A percentile compares a stretch with the other conserved stretches of the same genome.
Evolutionary conservation across 2,797 vertebrate genomes (phyloP).

Genomic region (Rhadinocentrus ornatus): DNA sequence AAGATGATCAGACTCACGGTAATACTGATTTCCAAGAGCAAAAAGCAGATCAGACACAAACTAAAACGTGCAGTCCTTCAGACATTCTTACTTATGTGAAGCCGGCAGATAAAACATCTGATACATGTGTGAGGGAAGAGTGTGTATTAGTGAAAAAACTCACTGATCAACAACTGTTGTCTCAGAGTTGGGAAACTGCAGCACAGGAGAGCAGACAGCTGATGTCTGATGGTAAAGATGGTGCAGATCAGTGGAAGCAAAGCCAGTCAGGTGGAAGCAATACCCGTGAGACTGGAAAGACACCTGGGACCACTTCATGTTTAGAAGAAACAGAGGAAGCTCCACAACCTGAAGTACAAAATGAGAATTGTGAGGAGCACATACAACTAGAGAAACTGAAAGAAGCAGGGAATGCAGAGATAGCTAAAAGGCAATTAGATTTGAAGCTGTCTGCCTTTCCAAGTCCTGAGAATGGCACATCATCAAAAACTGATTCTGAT

Average conservation of each 20-base stretch:
- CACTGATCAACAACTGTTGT: neutral
- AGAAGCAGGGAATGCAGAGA: neutral
- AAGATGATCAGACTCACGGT: neutral
- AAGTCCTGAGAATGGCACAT: slow-evolving; percentile 2
- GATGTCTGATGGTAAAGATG: neutral
- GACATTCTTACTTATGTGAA: neutral
- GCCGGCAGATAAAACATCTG: slow-evolving; percentile 17
- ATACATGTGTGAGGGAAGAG: neutral
- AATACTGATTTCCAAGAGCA: slow-evolving; percentile 8
- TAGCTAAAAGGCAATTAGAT: neutral
- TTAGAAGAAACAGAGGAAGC: neutral
- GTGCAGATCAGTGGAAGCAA: neutral
- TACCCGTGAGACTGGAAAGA: neutral
- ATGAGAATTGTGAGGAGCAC: slow-evolving; percentile 5
- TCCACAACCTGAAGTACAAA: neutral
- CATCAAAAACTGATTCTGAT: slow-evolving; percentile 30
- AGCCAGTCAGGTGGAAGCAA: slow-evolving; percentile 12
- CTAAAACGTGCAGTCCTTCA: neutral
- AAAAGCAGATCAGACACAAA: slow-evolving; percentile 10
- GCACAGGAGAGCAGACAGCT: slow-evolving; percentile 6
- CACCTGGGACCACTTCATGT: neutral
- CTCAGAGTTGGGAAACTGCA: slow-evolving; percentile 15
- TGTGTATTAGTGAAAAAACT: neutral
- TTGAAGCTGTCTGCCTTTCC: neutral
- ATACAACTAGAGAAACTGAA: neutral